phyloP scores from a whole-genome alignment of 1,140 invertebrate species.

The Cherax quadricarinatus region DNA sequence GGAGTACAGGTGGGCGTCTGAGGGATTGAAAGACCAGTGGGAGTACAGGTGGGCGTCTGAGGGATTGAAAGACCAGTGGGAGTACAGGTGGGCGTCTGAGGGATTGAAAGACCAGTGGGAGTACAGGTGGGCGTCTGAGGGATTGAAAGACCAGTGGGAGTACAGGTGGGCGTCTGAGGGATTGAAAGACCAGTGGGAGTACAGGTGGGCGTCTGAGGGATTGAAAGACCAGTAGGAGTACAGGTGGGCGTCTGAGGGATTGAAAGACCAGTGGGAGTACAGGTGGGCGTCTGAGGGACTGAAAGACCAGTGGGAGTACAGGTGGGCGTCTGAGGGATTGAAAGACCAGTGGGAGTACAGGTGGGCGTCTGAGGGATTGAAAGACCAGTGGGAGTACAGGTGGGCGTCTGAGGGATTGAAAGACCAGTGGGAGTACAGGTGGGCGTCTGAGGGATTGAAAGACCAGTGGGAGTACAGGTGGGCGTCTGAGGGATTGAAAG shows the following conservation, averaged over 20 bases:
- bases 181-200: neutral
- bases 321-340: neutral
- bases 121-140: neutral
- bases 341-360: neutral
- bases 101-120: neutral
- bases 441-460: neutral
- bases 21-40: neutral
- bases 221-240: neutral
- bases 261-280: neutral
- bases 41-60: neutral
- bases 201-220: neutral
- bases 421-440: neutral
- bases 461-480: neutral
- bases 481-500: neutral
- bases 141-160: neutral
- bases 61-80: neutral
- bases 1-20: neutral
- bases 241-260: neutral
- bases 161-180: neutral
- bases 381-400: neutral
- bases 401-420: neutral
- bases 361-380: neutral
- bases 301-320: neutral
- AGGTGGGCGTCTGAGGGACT: neutral
- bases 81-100: neutral